phyloP scores from a whole-genome alignment of 2,888 invertebrate species.

The Podotricha telesiphe region DNA sequence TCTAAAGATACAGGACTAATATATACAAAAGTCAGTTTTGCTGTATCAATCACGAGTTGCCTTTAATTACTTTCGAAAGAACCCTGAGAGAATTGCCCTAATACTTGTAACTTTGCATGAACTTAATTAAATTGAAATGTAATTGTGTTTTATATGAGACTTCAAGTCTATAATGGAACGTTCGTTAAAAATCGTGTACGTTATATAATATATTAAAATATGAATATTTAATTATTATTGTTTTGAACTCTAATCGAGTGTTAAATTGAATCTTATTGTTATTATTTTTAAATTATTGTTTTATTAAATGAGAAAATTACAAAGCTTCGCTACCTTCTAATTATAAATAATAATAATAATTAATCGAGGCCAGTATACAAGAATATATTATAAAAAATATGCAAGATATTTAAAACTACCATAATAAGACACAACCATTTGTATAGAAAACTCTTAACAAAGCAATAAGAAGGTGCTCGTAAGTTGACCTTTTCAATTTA shows the following conservation, averaged over 20 bases:
- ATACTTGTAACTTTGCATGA: not conserved
- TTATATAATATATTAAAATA: too few species aligned
- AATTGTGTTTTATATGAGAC: not conserved
- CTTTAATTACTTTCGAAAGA: slow-evolving; percentile 4
- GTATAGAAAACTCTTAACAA: not conserved
- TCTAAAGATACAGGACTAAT: not conserved
- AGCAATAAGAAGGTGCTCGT: not conserved
- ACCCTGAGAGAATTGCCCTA: not conserved
- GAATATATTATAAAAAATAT: too few species aligned
- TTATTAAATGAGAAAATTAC: too few species aligned
- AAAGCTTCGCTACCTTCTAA: too few species aligned
- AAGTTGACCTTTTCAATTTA: slow-evolving; percentile 8
- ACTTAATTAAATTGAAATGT: slow-evolving; percentile 1
- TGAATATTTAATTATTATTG: too few species aligned
- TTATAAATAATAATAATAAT: too few species aligned
- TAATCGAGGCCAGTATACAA: too few species aligned
- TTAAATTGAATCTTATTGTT: too few species aligned
- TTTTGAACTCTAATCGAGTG: too few species aligned
- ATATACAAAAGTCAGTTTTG: not conserved
- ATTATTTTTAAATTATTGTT: too few species aligned
- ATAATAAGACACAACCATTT: too few species aligned
- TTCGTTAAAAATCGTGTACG: not conserved
- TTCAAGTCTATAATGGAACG: not conserved
- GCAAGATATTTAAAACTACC: too few species aligned
- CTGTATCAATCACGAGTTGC: slow-evolving; percentile 1